Conservation (phyloP, 2,113 vertebrate species). For the Orthonyx spaldingii region DNA sequence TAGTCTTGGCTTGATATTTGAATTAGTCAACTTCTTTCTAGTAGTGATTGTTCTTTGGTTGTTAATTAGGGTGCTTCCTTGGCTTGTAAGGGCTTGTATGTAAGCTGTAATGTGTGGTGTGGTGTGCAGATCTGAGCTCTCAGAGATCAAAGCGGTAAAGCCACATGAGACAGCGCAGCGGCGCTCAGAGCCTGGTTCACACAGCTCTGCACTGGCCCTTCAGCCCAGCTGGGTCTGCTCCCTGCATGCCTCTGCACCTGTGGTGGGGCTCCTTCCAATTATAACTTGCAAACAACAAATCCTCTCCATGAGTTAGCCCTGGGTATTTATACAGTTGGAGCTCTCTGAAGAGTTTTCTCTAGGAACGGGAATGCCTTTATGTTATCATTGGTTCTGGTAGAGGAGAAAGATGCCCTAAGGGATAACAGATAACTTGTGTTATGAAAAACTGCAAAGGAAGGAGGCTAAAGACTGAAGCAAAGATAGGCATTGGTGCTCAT, state of each 20-base stretch:
- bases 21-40: background rate
- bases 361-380: background rate
- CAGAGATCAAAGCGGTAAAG: background rate
- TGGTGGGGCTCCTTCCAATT: fast-evolving
- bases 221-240: background rate
- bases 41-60: background rate
- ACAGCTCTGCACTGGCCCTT: background rate
- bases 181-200: background rate
- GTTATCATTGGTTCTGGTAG: background rate
- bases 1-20: background rate
- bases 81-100: background rate
- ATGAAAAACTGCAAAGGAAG: background rate
- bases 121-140: background rate
- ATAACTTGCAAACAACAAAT: background rate
- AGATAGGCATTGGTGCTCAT: background rate
- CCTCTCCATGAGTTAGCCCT: background rate
- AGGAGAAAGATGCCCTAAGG: background rate
- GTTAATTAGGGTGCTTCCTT: background rate
- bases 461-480: background rate
- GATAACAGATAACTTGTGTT: background rate
- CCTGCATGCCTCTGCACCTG: background rate
- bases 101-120: background rate
- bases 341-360: background rate
- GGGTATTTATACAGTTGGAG: background rate
- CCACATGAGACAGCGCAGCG: background rate